A percentile compares a stretch with the other conserved stretches of the same genome.
Evolutionary conservation across 1,140 invertebrate species (phyloP).

Genomic region (Hypsibius dujardini): DNA sequence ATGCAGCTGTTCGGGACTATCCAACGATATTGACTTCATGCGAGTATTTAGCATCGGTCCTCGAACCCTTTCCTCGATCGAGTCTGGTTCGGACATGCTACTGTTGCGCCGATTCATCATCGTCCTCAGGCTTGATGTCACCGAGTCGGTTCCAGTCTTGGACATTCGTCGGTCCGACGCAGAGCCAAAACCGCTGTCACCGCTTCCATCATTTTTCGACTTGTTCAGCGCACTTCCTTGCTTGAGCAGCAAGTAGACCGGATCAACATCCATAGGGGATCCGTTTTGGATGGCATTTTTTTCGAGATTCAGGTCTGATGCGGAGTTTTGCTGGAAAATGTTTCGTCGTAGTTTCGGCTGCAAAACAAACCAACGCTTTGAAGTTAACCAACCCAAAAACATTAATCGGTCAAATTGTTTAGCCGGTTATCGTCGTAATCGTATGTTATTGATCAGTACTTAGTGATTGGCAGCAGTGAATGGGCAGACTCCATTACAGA

Average conservation of each 20-base stretch:
- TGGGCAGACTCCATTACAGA: too few relatives aligned
- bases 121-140: too few relatives aligned
- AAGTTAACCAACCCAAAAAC: too few relatives aligned
- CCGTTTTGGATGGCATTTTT: neutral
- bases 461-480: too few relatives aligned
- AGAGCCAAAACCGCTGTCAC: neutral
- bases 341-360: too few relatives aligned
- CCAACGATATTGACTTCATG: slow-evolving; percentile 90
- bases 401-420: too few relatives aligned
- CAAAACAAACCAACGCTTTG: too few relatives aligned
- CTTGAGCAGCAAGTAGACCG: slow-evolving; percentile 3
- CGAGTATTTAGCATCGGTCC: slow-evolving; percentile 74
- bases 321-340: too few relatives aligned
- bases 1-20: slow-evolving; percentile 57
- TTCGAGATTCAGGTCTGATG: too few relatives aligned
- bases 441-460: too few relatives aligned
- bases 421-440: too few relatives aligned
- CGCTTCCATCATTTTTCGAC: neutral
- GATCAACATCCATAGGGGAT: neutral
- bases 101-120: slow-evolving; percentile 57
- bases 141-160: neutral
- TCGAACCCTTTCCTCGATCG: slow-evolving; percentile 53
- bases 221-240: neutral
- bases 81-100: slow-evolving; percentile 52
- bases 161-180: neutral